Evolutionary conservation across 2,888 invertebrate species (phyloP).

Genomic region (Ceriagrion tenellum): DNA sequence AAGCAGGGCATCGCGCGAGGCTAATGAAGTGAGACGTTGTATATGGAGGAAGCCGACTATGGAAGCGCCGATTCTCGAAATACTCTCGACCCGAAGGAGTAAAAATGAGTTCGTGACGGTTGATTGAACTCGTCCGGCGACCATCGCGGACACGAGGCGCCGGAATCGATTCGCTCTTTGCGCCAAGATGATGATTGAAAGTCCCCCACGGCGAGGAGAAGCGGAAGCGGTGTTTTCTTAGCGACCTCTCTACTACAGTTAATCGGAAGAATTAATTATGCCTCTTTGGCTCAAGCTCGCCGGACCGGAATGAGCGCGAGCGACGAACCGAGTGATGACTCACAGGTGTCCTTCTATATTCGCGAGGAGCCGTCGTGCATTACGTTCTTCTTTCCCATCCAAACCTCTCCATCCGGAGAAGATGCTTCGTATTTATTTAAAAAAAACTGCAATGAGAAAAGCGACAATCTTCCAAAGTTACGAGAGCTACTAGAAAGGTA

Average conservation of each 20-base stretch:
- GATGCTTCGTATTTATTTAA: too few relatives aligned
- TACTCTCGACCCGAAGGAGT: neutral
- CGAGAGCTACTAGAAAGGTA: too few relatives aligned
- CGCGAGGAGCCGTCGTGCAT: neutral
- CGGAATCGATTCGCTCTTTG: neutral
- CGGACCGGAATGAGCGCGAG: neutral
- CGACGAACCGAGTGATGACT: neutral
- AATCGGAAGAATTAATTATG: neutral
- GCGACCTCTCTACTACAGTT: neutral
- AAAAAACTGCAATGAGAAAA: too few relatives aligned
- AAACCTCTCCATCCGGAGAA: too few relatives aligned
- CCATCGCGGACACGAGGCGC: neutral
- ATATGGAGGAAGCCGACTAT: too few relatives aligned
- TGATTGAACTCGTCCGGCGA: neutral
- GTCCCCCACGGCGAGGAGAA: neutral
- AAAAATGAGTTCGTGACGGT: constrained; percentile 14
- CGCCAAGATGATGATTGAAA: neutral
- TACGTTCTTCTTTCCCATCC: too few relatives aligned
- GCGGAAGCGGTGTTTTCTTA: neutral
- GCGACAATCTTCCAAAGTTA: too few relatives aligned
- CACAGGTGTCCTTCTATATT: neutral
- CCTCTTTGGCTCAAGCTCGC: neutral
- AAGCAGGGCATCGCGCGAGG: too few relatives aligned
- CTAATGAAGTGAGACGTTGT: too few relatives aligned
- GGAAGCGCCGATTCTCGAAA: too few relatives aligned